These are phyloP conservation scores for Pachycephala philippinensis DNA, from an alignment of 2,113 vertebrate species.

Conservation along the genomic window DNA sequence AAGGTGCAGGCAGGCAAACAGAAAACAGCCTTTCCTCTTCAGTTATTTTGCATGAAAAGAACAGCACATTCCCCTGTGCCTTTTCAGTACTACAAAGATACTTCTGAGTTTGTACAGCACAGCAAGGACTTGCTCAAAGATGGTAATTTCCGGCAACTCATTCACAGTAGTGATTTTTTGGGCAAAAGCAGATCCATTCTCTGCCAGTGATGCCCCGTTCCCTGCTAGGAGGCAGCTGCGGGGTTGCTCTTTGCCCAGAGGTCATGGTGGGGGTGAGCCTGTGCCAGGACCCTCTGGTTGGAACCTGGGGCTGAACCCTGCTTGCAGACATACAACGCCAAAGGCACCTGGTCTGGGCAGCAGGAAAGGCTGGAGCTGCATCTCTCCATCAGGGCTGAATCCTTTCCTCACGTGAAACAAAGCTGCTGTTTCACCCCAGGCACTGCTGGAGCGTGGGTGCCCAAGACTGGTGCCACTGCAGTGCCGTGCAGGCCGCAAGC, in stretches of 20 bases:
- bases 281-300: rapidly evolving
- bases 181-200: not conserved
- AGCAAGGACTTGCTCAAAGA: not conserved
- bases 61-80: not conserved
- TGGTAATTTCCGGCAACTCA: not conserved
- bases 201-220: not conserved
- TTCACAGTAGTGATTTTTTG: not conserved
- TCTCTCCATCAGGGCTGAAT: rapidly evolving
- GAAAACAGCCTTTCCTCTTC: not conserved
- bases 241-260: not conserved
- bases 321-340: not conserved
- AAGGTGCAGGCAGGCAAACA: not conserved
- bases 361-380: not conserved
- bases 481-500: not conserved
- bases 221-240: rapidly evolving
- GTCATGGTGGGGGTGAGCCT: rapidly evolving
- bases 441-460: rapidly evolving
- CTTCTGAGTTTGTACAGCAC: not conserved
- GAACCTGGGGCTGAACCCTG: not conserved
- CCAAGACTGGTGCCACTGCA: not conserved
- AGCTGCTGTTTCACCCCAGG: not conserved
- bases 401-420: not conserved
- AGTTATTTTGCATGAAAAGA: not conserved
- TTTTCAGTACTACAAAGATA: not conserved
- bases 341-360: not conserved